Base-by-base conservation (phyloP, 2,797 vertebrate genomes). In the Gastrophryne carolinensis region DNA sequence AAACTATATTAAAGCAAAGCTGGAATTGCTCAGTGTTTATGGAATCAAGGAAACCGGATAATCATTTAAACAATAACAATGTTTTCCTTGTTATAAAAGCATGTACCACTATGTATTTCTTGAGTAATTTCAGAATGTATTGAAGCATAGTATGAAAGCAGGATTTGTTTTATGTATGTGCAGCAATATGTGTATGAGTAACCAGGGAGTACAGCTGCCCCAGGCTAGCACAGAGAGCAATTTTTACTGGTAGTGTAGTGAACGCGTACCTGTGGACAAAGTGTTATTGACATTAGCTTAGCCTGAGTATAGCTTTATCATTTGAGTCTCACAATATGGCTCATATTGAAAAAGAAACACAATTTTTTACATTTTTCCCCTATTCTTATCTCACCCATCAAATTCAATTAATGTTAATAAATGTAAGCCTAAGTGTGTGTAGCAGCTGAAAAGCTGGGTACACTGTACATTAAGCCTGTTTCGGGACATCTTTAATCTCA, bases 241-340 rank as follows among this genome's bases (percentile, higher is more conserved):
- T 78, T 76, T 78, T 72, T 26, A 29, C 60, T 39, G 41, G 39
- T 65, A 58, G 52, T 21, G 39, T 65, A 57, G 52, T 63, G 61
- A 58, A 65, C 57, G 62, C 17, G 19, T 65, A 72, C 68, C 61
- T 72, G 41, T 72, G 75, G 61, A 72, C 68, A 78, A 49, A 37
- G 52, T 29, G 39, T 72, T 78, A 78, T 78, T 72, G 61, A 72
- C 75, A 65, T 50, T 78, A 64, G 60, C 60, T 60, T 71, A 63
- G 61, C 58, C 68, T 17, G 57, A 50, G 60, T 67, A 58, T 58
- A 58, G 41, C 50, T 52, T 78, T 72, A 57, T 69, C n/a, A 12
- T 30, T 72, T 71, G 52, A 54, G 37, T 49, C 53, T 58, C 7
- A 6, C 21, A 71, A 77, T 60, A 65, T 72, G 29, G 39, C 12